phyloP scores from a whole-genome alignment of 2,797 vertebrate species.

The Enteromius anoplus region DNA sequence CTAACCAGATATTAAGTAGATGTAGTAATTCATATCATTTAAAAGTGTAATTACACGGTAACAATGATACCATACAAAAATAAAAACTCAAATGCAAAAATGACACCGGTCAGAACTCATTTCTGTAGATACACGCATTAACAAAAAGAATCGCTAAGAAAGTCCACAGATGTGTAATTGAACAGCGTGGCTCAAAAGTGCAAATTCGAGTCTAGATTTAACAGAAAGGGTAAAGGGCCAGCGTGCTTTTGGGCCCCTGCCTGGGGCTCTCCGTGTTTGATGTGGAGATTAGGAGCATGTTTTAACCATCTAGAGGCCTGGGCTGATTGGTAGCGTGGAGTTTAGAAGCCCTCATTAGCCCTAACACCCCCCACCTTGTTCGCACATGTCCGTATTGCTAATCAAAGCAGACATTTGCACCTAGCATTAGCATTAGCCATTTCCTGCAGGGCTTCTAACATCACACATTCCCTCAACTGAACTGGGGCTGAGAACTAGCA shows the following conservation, averaged over 20 bases:
- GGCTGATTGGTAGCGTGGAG: conserved; percentile 39
- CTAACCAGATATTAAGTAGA: background rate
- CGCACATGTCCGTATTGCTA: conserved; percentile 59
- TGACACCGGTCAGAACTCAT: background rate
- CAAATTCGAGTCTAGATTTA: conserved; percentile 41
- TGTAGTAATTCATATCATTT: background rate
- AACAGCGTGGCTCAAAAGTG: conserved; percentile 13
- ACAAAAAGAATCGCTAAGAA: conserved; percentile 2
- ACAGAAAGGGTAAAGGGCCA: conserved; percentile 35
- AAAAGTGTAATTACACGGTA: background rate
- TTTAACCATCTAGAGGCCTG: conserved; percentile 66
- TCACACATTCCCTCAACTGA: conserved; percentile 54
- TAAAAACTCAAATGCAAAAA: background rate
- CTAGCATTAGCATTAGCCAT: conserved; percentile 51
- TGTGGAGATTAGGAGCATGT: conserved; percentile 72
- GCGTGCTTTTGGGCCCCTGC: conserved; percentile 46
- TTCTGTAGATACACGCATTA: background rate
- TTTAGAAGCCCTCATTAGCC: conserved; percentile 56
- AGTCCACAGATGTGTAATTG: conserved; percentile 32
- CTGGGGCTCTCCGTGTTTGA: conserved; percentile 64
- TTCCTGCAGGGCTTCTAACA: conserved; percentile 60
- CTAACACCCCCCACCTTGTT: conserved; percentile 46
- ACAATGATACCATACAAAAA: background rate
- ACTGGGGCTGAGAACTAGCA: conserved; percentile 58
- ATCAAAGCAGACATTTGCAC: conserved; percentile 64